These are phyloP conservation scores for Telmatochromis sp. DNA, from an alignment of 2,113 vertebrate species.

Conservation along the genomic window DNA sequence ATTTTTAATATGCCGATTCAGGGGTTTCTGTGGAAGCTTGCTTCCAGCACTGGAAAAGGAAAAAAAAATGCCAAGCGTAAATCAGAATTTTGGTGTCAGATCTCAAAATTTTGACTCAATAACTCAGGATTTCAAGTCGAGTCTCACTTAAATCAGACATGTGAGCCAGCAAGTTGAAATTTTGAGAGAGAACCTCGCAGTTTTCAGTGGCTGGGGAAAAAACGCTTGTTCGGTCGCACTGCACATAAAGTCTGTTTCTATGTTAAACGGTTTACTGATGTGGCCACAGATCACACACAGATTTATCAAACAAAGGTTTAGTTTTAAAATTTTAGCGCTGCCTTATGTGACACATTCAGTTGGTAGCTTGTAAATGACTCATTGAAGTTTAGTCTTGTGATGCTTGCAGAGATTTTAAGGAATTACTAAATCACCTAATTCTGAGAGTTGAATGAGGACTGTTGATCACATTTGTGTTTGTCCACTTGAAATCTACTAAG, in stretches of 20 bases:
- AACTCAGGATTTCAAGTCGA: neutral
- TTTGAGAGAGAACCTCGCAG: neutral
- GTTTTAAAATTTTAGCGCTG: neutral
- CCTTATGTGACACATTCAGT: neutral
- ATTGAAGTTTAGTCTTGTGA: neutral
- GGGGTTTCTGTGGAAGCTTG: neutral
- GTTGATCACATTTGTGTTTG: neutral
- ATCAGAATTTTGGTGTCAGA: neutral
- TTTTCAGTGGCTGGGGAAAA: neutral
- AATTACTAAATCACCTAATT: neutral
- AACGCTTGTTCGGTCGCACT: neutral
- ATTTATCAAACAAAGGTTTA: neutral
- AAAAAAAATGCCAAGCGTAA: neutral
- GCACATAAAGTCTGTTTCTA: neutral
- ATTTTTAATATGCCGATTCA: neutral
- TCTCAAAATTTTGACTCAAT: neutral
- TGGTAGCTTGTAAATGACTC: neutral
- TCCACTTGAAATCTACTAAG: neutral
- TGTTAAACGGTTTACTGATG: neutral
- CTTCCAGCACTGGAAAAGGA: neutral
- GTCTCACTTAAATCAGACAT: neutral
- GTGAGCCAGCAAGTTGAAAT: neutral
- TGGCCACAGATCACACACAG: neutral
- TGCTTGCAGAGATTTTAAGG: neutral
- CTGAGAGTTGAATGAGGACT: neutral